Conservation (phyloP, 92 coral and sea anemone species). For the Siderastrea radians region DNA sequence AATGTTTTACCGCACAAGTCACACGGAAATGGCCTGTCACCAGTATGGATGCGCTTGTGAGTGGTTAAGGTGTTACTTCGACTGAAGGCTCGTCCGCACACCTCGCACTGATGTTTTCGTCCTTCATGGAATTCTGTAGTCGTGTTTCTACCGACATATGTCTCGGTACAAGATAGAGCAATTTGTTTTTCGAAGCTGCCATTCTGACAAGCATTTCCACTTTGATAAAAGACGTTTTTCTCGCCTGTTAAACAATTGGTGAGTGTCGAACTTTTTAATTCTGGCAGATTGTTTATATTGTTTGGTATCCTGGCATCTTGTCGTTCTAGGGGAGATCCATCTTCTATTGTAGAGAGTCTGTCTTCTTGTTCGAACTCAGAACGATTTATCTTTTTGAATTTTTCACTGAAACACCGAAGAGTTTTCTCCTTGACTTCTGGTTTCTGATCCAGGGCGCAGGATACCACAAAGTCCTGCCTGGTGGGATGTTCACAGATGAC, state of each 20-base stretch:
- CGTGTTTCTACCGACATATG: not conserved
- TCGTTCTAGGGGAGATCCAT: not conserved
- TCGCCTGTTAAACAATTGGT: not conserved
- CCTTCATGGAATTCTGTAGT: not conserved
- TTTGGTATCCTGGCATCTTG: not conserved
- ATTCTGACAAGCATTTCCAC: not conserved
- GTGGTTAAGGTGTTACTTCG: slow-evolving; percentile 66
- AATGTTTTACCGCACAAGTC: slow-evolving; percentile 64
- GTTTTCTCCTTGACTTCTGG: not conserved
- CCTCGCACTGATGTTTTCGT: slow-evolving; percentile 28
- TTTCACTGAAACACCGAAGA: not conserved
- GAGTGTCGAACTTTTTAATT: not conserved
- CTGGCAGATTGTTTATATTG: not conserved
- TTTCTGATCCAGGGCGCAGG: not conserved
- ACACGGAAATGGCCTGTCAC: slow-evolving; percentile 80
- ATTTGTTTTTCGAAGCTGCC: not conserved
- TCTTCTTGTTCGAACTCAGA: not conserved
- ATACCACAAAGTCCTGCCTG: not conserved
- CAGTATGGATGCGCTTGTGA: slow-evolving; percentile 64
- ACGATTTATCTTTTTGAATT: not conserved
- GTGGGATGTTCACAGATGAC: not conserved
- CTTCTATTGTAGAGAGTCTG: not conserved
- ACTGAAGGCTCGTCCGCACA: slow-evolving; percentile 68
- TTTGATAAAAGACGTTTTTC: not conserved
- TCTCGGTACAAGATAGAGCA: not conserved